Evolutionary conservation across 2,113 vertebrate genomes (phyloP).

Genomic region (Burhinus bistriatus): DNA sequence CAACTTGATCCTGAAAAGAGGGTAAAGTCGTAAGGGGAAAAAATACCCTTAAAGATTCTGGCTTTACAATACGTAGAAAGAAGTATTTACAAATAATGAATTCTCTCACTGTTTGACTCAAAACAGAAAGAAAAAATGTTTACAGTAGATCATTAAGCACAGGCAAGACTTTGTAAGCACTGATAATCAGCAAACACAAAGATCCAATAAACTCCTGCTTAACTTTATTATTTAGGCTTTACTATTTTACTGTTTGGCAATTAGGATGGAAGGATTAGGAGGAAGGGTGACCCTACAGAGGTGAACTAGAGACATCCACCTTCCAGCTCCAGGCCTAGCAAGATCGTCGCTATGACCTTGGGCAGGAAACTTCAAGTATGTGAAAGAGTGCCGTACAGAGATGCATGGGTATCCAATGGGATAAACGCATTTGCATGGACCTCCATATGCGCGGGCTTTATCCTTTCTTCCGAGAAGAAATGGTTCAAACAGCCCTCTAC

Average conservation of each 20-base stretch:
- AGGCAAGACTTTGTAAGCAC: not conserved
- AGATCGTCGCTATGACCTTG: not conserved
- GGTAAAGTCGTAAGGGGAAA: not conserved
- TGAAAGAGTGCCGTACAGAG: not conserved
- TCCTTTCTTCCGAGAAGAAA: not conserved
- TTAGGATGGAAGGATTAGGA: not conserved
- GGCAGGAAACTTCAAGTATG: not conserved
- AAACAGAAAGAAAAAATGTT: not conserved
- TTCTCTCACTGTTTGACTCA: not conserved
- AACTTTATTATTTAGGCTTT: not conserved
- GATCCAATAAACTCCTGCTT: not conserved
- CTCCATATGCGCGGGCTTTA: not conserved
- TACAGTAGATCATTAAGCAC: not conserved
- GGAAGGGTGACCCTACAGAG: not conserved
- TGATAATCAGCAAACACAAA: not conserved
- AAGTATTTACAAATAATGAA: not conserved
- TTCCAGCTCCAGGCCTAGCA: not conserved
- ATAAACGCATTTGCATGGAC: not conserved
- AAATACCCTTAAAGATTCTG: not conserved
- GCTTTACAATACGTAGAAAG: not conserved
- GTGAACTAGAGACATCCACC: not conserved
- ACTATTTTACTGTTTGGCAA: not conserved
- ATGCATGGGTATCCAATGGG: not conserved
- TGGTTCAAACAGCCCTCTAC: not conserved
- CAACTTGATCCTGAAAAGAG: slow-evolving; percentile 22